A percentile compares a stretch with the other conserved stretches of the same genome.
Conservation (phyloP, 2,113 vertebrate species). For the Pardalotus punctatus region DNA sequence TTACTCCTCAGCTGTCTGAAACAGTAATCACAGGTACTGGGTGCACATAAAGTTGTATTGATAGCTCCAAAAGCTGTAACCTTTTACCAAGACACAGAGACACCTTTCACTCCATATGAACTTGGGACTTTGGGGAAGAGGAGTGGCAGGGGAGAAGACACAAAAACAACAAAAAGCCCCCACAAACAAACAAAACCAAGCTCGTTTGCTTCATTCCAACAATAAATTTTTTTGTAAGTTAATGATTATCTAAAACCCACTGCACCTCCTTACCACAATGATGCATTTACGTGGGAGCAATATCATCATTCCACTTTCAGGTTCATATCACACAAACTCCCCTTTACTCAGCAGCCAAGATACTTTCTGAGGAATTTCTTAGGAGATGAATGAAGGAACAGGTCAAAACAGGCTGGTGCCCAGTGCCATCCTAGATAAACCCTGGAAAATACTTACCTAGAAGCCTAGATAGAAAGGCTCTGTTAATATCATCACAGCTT, state of each 20-base stretch:
- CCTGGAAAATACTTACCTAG: not conserved
- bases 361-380: not conserved
- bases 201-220: not conserved
- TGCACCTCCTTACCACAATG: not conserved
- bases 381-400: not conserved
- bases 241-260: not conserved
- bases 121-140: not conserved
- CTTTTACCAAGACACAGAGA: not conserved
- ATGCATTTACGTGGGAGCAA: not conserved
- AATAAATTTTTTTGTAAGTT: not conserved
- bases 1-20: not conserved
- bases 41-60: not conserved
- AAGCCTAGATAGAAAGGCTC: not conserved
- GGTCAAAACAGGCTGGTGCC: not conserved
- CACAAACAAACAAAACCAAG: not conserved
- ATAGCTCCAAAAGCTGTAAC: not conserved
- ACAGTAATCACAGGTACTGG: not conserved
- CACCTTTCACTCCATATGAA: not conserved
- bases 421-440: not conserved
- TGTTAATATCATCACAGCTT: not conserved
- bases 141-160: not conserved
- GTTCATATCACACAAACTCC: not conserved
- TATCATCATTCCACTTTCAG: not conserved
- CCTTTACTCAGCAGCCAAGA: not conserved
- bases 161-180: rapidly evolving